phyloP scores from a whole-genome alignment of 2,888 invertebrate species.

The Parapristionchus giblindavisi region DNA sequence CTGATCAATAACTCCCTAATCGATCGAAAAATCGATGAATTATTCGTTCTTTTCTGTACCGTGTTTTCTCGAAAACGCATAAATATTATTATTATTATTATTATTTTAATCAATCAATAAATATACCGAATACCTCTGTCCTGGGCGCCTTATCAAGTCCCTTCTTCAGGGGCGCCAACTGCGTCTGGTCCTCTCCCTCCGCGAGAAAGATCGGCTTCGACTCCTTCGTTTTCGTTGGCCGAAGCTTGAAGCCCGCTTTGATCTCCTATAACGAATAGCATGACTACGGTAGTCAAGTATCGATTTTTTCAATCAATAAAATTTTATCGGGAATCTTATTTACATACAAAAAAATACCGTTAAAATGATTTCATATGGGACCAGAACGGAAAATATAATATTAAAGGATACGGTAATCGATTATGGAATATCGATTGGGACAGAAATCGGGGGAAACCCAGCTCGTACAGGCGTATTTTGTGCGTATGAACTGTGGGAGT shows the following conservation, averaged over 20 bases:
- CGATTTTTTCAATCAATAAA: neutral
- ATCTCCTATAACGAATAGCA: conserved; percentile 22
- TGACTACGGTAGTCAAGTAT: neutral
- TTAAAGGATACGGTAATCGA: neutral
- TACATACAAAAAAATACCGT: too few species aligned
- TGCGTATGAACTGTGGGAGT: neutral
- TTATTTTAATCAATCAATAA: too few species aligned
- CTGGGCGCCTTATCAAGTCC: neutral
- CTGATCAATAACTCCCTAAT: too few species aligned
- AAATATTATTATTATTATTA: too few species aligned
- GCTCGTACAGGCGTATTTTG: neutral
- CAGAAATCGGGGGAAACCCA: too few species aligned
- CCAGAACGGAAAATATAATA: too few species aligned
- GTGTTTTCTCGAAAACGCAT: too few species aligned
- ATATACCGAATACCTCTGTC: neutral
- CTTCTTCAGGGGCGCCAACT: neutral
- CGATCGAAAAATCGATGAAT: too few species aligned
- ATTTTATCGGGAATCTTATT: too few species aligned
- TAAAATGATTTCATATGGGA: too few species aligned
- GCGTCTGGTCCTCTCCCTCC: neutral
- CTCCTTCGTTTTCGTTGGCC: conserved; percentile 28
- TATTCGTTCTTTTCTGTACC: too few species aligned
- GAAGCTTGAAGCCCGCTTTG: conserved; percentile 31
- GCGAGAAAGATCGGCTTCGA: conserved; percentile 21
- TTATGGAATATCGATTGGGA: neutral